These are phyloP conservation scores for Lagria hirta DNA, from an alignment of 2,888 invertebrate species.

Conservation along the genomic window DNA sequence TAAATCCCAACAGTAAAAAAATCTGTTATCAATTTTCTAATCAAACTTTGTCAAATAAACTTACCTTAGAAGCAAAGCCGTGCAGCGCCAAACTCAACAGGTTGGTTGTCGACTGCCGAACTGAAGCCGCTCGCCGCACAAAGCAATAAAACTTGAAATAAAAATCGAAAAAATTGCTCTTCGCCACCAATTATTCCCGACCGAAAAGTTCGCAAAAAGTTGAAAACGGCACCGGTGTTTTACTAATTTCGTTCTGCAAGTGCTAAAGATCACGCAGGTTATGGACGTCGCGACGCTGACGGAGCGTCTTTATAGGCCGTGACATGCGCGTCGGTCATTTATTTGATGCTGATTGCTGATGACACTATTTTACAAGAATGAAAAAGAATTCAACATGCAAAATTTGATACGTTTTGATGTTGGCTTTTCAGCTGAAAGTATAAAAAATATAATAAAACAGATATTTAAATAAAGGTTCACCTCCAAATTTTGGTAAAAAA, in stretches of 20 bases:
- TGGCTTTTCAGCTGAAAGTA: too few relatives aligned
- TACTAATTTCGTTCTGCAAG: slow-evolving; percentile 19
- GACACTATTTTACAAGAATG: slow-evolving; percentile 23
- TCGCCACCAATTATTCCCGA: slow-evolving; percentile 10
- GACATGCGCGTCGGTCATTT: slow-evolving; percentile 31
- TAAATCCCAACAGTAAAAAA: too few relatives aligned
- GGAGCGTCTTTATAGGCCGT: slow-evolving; percentile 34
- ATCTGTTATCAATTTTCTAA: too few relatives aligned
- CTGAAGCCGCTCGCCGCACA: slow-evolving; percentile 9
- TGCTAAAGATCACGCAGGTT: slow-evolving; percentile 32
- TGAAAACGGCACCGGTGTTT: slow-evolving; percentile 8
- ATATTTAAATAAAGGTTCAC: too few relatives aligned
- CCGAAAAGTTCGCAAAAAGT: slow-evolving; percentile 14
- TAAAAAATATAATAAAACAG: too few relatives aligned
- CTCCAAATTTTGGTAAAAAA: too few relatives aligned
- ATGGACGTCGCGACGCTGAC: slow-evolving; percentile 34
- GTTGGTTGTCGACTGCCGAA: slow-evolving; percentile 15
- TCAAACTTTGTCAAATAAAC: too few relatives aligned
- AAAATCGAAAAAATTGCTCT: slow-evolving; percentile 4
- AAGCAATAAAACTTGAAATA: slow-evolving; percentile 4
- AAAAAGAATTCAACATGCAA: slow-evolving; percentile 17
- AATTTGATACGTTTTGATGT: slow-evolving; percentile 7
- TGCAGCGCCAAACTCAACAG: slow-evolving; percentile 19
- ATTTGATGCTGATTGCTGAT: slow-evolving; percentile 27
- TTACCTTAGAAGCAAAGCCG: slow-evolving; percentile 12